Evolutionary conservation across 1,140 invertebrate genomes (phyloP).

Genomic region (Brachionus rubens): DNA sequence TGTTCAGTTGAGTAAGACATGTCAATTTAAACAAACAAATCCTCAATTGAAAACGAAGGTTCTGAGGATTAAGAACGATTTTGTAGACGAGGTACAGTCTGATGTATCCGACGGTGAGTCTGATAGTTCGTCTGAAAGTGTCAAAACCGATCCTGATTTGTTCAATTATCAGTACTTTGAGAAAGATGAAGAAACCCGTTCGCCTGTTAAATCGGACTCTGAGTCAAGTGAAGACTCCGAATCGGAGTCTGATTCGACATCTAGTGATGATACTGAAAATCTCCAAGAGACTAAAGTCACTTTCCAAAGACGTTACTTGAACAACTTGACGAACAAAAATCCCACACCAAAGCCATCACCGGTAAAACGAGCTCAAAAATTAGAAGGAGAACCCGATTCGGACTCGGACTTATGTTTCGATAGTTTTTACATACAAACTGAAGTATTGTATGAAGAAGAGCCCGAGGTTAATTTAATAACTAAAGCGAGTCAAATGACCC

Average conservation of each 20-base stretch:
- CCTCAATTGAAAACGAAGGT: neutral
- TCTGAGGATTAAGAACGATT: neutral
- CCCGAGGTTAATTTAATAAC: neutral
- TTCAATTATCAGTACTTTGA: slow-evolving; percentile 38
- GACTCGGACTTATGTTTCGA: neutral
- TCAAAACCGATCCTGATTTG: slow-evolving; percentile 6
- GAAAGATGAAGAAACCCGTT: neutral
- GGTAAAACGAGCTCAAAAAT: neutral
- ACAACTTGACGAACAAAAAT: neutral
- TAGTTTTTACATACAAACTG: neutral
- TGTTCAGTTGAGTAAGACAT: neutral
- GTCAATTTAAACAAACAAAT: neutral
- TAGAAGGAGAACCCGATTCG: neutral
- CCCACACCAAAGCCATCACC: neutral
- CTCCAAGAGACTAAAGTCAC: neutral
- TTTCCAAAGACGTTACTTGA: neutral
- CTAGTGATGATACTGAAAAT: neutral
- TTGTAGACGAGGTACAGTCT: neutral
- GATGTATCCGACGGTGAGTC: neutral
- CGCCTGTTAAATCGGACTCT: neutral
- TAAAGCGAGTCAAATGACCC: slow-evolving; percentile 37
- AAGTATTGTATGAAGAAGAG: slow-evolving; percentile 15
- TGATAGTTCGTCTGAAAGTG: neutral
- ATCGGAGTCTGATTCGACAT: neutral
- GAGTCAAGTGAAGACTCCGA: neutral